phyloP scores from a whole-genome alignment of 1,140 invertebrate species.

The Saccostrea cuccullata region DNA sequence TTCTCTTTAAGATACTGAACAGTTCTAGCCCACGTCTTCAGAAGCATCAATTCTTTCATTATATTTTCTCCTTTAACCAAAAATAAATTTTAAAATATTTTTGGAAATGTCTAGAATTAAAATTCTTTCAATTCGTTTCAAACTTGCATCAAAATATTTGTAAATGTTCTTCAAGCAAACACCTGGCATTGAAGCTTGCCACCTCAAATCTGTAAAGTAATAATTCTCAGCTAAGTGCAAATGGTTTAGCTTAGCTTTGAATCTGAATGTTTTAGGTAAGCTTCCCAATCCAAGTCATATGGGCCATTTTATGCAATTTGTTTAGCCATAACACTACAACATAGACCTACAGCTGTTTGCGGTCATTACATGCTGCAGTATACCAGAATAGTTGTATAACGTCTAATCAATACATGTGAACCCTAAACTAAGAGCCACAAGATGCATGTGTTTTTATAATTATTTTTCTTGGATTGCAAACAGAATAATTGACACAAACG shows the following conservation, averaged over 20 bases:
- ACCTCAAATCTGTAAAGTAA: neutral
- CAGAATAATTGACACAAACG: conserved; percentile 11
- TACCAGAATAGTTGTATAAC: neutral
- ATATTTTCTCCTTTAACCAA: neutral
- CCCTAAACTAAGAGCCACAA: neutral
- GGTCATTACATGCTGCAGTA: neutral
- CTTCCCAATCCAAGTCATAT: neutral
- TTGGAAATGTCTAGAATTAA: neutral
- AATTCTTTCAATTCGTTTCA: neutral
- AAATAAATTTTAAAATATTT: neutral
- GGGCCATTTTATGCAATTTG: neutral
- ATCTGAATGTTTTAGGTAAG: neutral
- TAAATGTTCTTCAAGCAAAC: neutral
- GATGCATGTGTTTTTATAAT: conserved; percentile 25
- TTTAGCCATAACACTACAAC: neutral
- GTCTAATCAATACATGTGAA: neutral
- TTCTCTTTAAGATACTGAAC: neutral
- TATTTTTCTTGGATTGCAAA: conserved; percentile 36
- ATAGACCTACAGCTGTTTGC: neutral
- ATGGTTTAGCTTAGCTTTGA: neutral
- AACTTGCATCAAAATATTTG: neutral
- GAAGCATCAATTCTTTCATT: neutral
- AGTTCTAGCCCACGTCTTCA: neutral
- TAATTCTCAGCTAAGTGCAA: neutral
- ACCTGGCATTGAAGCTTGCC: neutral